Percentiles rank a stretch among this genome's conserved stretches.
Conservation (phyloP, 2,888 invertebrate genomes). For the Hypercompe scribonia region DNA sequence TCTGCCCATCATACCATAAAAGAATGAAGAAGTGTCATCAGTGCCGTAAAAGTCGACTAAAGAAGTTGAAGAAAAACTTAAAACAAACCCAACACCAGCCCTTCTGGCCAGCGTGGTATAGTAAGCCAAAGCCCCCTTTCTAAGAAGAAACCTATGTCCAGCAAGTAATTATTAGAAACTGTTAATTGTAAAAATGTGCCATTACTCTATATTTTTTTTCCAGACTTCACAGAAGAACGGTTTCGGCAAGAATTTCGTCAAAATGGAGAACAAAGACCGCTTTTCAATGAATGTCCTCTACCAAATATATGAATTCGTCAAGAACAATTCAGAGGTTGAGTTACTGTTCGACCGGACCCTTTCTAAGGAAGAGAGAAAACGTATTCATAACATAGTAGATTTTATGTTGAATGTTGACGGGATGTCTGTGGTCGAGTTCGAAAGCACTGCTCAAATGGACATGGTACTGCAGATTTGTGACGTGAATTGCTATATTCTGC, state of each 20-base stretch:
- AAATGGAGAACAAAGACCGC: constrained; percentile 23
- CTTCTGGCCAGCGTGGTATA: no score
- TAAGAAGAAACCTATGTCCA: no score
- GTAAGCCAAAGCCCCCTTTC: no score
- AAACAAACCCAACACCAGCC: no score
- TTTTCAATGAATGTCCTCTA: constrained; percentile 60
- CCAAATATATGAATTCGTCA: constrained; percentile 65
- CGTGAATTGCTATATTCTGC: constrained; percentile 56
- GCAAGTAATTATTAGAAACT: no score
- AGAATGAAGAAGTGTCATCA: no score
- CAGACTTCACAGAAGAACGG: constrained; percentile 55
- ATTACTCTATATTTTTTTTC: constrained; percentile 9
- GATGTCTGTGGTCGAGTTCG: constrained; percentile 26
- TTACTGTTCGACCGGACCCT: constrained; percentile 60
- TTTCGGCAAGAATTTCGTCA: constrained; percentile 45
- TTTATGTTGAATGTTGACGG: constrained; percentile 39
- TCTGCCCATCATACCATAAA: no score
- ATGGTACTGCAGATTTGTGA: constrained; percentile 55
- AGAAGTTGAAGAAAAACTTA: no score
- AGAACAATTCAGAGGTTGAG: constrained; percentile 61
- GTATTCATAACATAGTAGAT: constrained; percentile 55
- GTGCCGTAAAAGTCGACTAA: no score
- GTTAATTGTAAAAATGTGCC: no score
- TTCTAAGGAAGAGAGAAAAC: constrained; percentile 53
- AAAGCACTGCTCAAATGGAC: constrained; percentile 43